Evolutionary conservation across 2,113 vertebrate genomes (phyloP), one percentile per base, ranked within the genome.

Genomic region (Heteronetta atricapilla): DNA sequence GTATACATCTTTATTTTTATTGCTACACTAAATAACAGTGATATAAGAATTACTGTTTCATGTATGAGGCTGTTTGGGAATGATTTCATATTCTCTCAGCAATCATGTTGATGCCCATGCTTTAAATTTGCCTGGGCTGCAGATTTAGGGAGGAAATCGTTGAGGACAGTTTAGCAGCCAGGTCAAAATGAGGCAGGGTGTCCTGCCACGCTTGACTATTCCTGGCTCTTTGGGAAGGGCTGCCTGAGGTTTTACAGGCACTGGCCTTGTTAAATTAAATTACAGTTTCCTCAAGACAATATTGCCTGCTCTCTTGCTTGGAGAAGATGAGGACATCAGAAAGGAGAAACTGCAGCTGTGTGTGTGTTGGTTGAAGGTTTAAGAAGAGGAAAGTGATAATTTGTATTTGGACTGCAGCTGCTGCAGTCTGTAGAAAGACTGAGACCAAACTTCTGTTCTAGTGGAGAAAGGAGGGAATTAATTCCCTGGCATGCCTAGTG

Each of bases 341-440:
- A 72, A 42, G 14, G 52, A 31, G 1, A 9, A 48, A 7, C 2
- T 4, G 6, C 52, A 34, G 0, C 13, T 33, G 50, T 48, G 23
- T 48, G 23, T 50, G 46, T 0, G 0, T 33, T 88, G 38, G 44
- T 23, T 69, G 82, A 66, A 42, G 63, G 62, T 11, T 76, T 26
- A 6, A 69, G 64, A 79, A 55, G 52, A 87, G 40, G 29, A 50
- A 33, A 58, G 11, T n/a, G 23, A 2, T 44, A n/a, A 38, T n/a
- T 82, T 82, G 16, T 36, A 1, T 26, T 74, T 69, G 56, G 70
- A 18, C 33, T 82, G 21, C 23, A 38, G 56, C 17, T 72, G 63
- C 73, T 83, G 46, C 46, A 22, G 20, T 48, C 46, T 48, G 46
- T 48, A 48, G 46, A 48, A 48, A 22, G 46, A 48, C 46, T 48